Evolutionary conservation across 2,113 vertebrate species (phyloP), one percentile per base, ranked within the genome.

Genomic region (Nycticryphes semicollaris): DNA sequence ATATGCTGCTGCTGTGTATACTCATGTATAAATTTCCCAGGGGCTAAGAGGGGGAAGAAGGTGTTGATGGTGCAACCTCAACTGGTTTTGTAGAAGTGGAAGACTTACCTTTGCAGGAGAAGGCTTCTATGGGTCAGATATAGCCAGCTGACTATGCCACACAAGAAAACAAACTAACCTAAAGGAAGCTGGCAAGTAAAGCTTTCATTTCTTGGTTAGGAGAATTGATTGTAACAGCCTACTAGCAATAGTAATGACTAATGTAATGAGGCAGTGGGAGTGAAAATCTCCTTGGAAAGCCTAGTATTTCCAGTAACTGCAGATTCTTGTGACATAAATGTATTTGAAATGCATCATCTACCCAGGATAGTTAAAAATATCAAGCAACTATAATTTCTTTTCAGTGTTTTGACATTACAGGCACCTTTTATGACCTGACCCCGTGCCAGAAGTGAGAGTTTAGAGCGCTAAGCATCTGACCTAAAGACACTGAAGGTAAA

Each of bases 71-170:
- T 80, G 24, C 8, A 73, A 4, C 25, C 5, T 27, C n/a, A 68
- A 9, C 8, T 86, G 37, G 8, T 60, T 91, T 60, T 73, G 23
- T 43, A 9, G 30, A 89, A 73, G 14, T 27, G 19, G 8, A 51
- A 43, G 35, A 59, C 30, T 64, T 9, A 3, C 10, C 25, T 77
- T 73, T 87, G 22, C 43, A 60, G 66, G 28, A 69, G 12, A 33
- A 67, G 37, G 39, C 15, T 27, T 73, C 43, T 51, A 2, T 0
- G 0, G 76, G 28, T 20, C 13, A 28, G 35, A 10, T 43, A 22
- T 33, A 78, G 20, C 54, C 35, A 72, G 14, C 25, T 80, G 76
- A 39, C 35, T 73, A 5, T 2, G 2, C 14, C 2, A 1, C 28
- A 18, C 13, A 30, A 59, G 35, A 57, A 70, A 77, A 77, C 4